phyloP scores from a whole-genome alignment of 2,113 vertebrate genomes.

The Silurus asotus region DNA sequence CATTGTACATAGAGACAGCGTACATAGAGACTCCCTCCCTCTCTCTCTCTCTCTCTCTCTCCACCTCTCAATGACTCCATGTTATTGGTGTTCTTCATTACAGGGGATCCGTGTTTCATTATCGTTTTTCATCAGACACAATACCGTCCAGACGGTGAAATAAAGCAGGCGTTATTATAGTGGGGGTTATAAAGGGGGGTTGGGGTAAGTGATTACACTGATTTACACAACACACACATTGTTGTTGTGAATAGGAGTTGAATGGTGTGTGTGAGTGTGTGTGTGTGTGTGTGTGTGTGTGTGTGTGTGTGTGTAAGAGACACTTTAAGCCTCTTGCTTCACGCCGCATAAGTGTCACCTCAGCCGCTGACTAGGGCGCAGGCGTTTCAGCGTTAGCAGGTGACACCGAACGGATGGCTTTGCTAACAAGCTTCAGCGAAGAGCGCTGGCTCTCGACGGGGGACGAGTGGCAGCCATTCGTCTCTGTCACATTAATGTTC shows the following conservation, averaged over 20 bases:
- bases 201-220: not conserved
- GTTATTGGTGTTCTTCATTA: constrained; percentile 33
- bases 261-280: not conserved
- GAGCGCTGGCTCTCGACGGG: not conserved
- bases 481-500: constrained; percentile 44
- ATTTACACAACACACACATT: not conserved
- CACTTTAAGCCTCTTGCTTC: not conserved
- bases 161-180: not conserved
- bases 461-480: constrained; percentile 5
- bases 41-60: not conserved
- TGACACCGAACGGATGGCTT: not conserved
- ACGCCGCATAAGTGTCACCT: not conserved
- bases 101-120: constrained; percentile 8
- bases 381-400: constrained; percentile 13
- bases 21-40: not conserved
- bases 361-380: not conserved
- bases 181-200: not conserved
- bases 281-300: not conserved
- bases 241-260: not conserved
- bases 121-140: constrained; percentile 52
- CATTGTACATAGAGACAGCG: not conserved
- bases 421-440: constrained; percentile 12
- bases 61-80: not conserved
- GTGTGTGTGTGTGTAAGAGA: not conserved
- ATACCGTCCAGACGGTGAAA: not conserved